phyloP scores from a whole-genome alignment of 2,797 vertebrate species.

The Bothrops alternatus region DNA sequence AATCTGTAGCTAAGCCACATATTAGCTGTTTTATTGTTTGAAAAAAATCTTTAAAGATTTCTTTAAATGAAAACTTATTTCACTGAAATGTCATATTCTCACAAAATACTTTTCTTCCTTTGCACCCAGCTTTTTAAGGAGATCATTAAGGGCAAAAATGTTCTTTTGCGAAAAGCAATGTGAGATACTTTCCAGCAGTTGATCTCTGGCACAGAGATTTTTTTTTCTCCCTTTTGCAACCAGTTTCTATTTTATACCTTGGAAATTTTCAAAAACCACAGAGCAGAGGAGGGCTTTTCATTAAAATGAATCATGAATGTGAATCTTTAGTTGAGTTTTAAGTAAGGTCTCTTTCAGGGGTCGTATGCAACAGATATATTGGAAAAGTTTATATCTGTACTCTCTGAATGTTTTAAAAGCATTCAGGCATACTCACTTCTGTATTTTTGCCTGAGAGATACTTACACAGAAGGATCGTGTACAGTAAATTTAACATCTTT shows the following conservation, averaged over 20 bases:
- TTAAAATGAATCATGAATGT: neutral
- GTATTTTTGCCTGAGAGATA: neutral
- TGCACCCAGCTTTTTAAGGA: neutral
- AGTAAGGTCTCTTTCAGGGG: neutral
- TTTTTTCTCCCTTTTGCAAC: neutral
- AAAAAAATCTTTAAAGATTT: neutral
- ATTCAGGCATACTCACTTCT: neutral
- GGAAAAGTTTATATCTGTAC: neutral
- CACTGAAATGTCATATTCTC: neutral
- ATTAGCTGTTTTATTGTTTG: neutral
- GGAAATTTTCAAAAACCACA: neutral
- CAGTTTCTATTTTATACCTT: neutral
- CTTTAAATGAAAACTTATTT: neutral
- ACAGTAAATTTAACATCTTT: neutral
- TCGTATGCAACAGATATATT: neutral
- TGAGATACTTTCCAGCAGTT: neutral
- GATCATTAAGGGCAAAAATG: neutral
- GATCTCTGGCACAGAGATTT: neutral
- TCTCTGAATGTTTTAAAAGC: neutral
- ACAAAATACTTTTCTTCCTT: neutral
- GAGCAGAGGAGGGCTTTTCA: neutral
- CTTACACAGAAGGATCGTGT: neutral
- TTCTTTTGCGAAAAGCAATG: neutral
- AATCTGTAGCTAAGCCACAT: neutral
- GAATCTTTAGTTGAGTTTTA: neutral